Base-by-base conservation (phyloP, 1,140 invertebrate genomes). In the Eriocheir sinensis region DNA sequence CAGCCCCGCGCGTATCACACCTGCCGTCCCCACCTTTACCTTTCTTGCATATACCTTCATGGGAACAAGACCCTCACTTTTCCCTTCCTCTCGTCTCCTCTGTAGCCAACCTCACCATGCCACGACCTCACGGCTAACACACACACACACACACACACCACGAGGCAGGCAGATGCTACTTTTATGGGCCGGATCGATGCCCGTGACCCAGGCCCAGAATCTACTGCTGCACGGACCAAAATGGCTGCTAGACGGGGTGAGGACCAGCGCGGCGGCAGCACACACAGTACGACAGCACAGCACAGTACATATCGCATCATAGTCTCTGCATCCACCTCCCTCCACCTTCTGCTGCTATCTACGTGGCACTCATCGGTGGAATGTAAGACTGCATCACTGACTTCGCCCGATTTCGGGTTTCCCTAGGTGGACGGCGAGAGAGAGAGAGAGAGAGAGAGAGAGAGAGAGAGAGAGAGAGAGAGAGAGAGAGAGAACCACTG, bases 381-480 rank as follows among this genome's bases (percentile, higher is more conserved):
- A n/a, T n/a, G n/a, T n/a, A n/a, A n/a, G n/a, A n/a, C n/a, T n/a
- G n/a, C n/a, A n/a, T n/a, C n/a, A n/a, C n/a, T n/a, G n/a, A n/a
- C n/a, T n/a, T n/a, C n/a, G n/a, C n/a, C n/a, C n/a, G n/a, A n/a
- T n/a, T n/a, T n/a, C n/a, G n/a, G n/a, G n/a, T n/a, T n/a, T n/a
- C n/a, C n/a, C n/a, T n/a, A n/a, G n/a, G n/a, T n/a, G n/a, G n/a
- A n/a, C n/a, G n/a, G n/a, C 38, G 90, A 91, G 90, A 80, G 90
- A 91, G 90, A 80, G 90, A 91, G 90, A 80, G 90, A 91, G 90
- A 80, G 90, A 91, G 90, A 80, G 90, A 91, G 90, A 80, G 90
- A 91, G 90, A 91, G 90, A 91, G 90, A 80, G 90, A 91, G 90
- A 80, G 90, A 91, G 90, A 91, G 90, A 79, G 90, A 79, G 53